Percentiles rank a stretch among this genome's conserved stretches.
Conservation (phyloP, 2,113 vertebrate species). For the Apteryx owenii region DNA sequence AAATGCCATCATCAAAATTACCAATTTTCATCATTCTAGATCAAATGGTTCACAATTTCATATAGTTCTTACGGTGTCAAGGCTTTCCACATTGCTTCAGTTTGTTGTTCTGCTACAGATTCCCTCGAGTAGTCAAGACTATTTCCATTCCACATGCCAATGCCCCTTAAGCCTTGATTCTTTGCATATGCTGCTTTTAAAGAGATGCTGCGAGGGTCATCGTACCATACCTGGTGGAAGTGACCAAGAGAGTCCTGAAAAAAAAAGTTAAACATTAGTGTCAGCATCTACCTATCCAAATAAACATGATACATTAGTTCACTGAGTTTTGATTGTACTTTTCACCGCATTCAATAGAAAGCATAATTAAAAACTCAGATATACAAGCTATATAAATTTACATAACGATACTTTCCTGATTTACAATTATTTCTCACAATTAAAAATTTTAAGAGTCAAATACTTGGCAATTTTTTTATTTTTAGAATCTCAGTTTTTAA, state of each 20-base stretch:
- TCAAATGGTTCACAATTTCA: not conserved
- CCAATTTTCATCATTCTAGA: not conserved
- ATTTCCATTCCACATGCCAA: slow-evolving; percentile 95
- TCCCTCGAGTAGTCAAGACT: slow-evolving; percentile 87
- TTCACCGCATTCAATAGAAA: not conserved
- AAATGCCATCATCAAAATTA: not conserved
- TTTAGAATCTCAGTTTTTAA: not conserved
- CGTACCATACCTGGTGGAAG: slow-evolving; percentile 95
- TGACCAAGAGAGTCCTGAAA: slow-evolving; percentile 80
- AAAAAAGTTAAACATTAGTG: not conserved
- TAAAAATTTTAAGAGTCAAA: not conserved
- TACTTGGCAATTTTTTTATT: not conserved
- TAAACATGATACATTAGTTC: not conserved
- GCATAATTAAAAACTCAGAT: not conserved
- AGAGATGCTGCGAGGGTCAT: slow-evolving; percentile 89
- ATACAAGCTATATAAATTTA: not conserved
- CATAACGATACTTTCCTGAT: not conserved
- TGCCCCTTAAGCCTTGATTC: slow-evolving; percentile 83
- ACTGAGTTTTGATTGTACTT: not conserved
- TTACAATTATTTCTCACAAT: not conserved
- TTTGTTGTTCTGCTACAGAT: slow-evolving; percentile 81
- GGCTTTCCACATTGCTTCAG: slow-evolving; percentile 89
- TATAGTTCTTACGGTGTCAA: slow-evolving; percentile 71
- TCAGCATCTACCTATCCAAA: not conserved
- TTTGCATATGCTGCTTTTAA: slow-evolving; percentile 83